Evolutionary conservation across 2,113 vertebrate species (phyloP), one percentile per base, ranked within the genome.

Genomic region (Oryzias woworae): DNA sequence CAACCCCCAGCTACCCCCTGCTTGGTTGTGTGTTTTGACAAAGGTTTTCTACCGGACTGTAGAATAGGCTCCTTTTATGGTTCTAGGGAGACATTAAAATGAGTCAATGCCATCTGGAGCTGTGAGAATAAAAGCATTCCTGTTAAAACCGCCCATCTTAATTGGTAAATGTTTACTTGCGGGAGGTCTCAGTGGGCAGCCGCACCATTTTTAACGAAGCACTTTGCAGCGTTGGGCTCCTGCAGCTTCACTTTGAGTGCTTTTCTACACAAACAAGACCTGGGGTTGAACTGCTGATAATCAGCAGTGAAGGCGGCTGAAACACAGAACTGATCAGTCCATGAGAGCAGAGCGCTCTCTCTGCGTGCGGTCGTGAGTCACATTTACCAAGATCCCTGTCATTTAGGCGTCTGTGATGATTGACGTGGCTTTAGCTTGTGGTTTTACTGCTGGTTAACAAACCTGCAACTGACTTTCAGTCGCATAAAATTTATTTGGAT

Each of bases 111-210:
- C 89, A 88, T 88, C 86, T 89, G 87, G 82, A 75, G 75, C 67
- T 24, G 53, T 3, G 4, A 26, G 54, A 76, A 54, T 54, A 76
- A 49, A 77, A 58, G 36, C n/a, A 42, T 62, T 60, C 53, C 66
- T 77, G 84, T 75, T 77, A 67, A 83, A 82, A 71, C 83, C 62
- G 67, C 71, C 58, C 60, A 49, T 81, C 88, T 87, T 82, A 89
- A 87, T 87, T 86, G 80, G 86, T 85, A 86, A 89, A 90, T 87
- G 86, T 88, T 89, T 87, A 86, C 85, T 77, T 45, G 41, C 68
- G 61, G 58, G 60, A 78, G 69, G 73, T 81, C 74, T 88, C 82
- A 2, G 73, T 17, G 53, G 83, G 71, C 57, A 50, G 46, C 6
- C 57, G 58, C 76, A 54, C 43, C 31, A 55, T 76, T 69, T 62